phyloP scores from a whole-genome alignment of 2,113 vertebrate genomes.

The Anarrhichthys ocellatus region DNA sequence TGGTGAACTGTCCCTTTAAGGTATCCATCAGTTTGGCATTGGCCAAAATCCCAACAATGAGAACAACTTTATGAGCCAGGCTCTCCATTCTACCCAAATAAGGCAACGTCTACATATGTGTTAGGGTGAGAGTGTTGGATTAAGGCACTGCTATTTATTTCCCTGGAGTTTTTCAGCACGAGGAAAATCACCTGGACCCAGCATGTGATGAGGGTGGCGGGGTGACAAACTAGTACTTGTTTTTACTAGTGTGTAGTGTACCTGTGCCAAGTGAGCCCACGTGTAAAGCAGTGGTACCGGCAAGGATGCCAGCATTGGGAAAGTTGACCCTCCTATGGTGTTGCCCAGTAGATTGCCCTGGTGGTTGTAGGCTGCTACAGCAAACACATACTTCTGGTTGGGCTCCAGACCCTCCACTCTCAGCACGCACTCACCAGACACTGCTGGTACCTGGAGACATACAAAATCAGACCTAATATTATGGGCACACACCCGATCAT shows the following conservation, averaged over 20 bases:
- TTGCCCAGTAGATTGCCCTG: conserved; percentile 88
- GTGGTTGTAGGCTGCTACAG: conserved; percentile 89
- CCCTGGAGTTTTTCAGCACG: too few relatives aligned
- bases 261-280: conserved; percentile 91
- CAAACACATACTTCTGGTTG: conserved; percentile 94
- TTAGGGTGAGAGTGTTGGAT: not conserved
- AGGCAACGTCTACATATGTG: not conserved
- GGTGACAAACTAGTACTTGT: not conserved
- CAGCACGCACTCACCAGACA: conserved; percentile 82
- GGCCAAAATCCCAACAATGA: not conserved
- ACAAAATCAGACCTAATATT: not conserved
- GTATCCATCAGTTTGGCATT: not conserved
- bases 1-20: not conserved
- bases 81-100: not conserved
- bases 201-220: not conserved
- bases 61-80: not conserved
- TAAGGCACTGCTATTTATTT: not conserved
- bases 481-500: not conserved
- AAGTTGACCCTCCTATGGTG: conserved; percentile 86
- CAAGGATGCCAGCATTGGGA: conserved; percentile 88
- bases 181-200: not conserved
- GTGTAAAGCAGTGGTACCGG: conserved; percentile 86
- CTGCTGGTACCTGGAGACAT: conserved; percentile 85
- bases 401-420: conserved; percentile 87
- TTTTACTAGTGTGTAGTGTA: conserved; percentile 58